Evolutionary conservation across 2,797 vertebrate species (phyloP).

Genomic region (Natrix natrix): DNA sequence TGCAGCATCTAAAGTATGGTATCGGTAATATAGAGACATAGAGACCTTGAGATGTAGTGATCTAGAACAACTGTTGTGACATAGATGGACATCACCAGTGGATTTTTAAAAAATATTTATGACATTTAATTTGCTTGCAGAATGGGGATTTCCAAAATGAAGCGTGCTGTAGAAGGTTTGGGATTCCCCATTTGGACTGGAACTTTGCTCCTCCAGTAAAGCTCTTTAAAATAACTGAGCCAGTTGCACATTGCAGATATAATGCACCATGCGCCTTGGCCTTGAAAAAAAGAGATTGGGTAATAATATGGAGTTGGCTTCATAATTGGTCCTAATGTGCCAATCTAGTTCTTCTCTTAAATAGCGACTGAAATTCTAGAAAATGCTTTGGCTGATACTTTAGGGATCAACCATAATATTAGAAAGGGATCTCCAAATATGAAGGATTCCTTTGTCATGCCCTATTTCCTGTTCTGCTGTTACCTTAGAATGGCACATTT

Average conservation of each 20-base stretch:
- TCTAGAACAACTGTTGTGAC: neutral
- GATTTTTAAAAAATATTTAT: neutral
- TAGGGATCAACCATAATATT: neutral
- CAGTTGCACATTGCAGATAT: neutral
- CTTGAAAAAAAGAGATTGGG: neutral
- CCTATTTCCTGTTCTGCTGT: neutral
- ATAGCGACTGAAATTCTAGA: neutral
- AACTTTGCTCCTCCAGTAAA: neutral
- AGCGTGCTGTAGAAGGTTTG: neutral
- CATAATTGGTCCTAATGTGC: neutral
- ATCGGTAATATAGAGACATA: neutral
- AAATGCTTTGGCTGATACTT: neutral
- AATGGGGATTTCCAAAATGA: neutral
- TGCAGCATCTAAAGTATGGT: neutral
- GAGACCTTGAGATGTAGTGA: neutral
- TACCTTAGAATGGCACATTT: neutral
- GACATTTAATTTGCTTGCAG: neutral
- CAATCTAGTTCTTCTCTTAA: neutral
- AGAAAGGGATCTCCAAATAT: neutral
- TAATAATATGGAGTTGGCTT: neutral
- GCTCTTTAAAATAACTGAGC: neutral
- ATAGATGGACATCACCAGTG: neutral
- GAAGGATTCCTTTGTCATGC: conserved; percentile 17
- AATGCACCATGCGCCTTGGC: neutral
- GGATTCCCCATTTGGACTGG: neutral